Evolutionary conservation across 2,888 invertebrate species (phyloP), one percentile per base, ranked within the genome.

Genomic region (Xestia xanthographa): DNA sequence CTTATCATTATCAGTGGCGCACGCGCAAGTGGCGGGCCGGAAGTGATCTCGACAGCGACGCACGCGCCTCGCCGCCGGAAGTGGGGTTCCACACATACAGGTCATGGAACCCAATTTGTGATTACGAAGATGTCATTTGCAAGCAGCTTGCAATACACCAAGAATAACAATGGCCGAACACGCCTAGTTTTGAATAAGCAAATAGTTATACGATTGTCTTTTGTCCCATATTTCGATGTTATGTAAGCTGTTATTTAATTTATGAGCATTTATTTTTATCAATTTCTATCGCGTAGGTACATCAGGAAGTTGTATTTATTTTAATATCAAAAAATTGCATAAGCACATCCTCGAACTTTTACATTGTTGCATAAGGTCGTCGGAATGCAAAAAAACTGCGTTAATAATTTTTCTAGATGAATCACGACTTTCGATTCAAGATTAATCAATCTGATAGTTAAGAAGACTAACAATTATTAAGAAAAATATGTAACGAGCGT

Each of bases 31-130:
- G 84, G 71, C 80, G 80, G 75, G 71, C 71, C 93, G 95, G 95
- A 95, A 94, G 92, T 92, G 92, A 94, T 94, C 95, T 94, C 93
- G 92, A 87, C 92, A 84, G 66, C 77, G 85, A 82, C 88, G 90
- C 90, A 87, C 90, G 89, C 89, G 90, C 92, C 88, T 76, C 66
- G 20, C 67, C 76, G 58, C 90, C 92, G 95, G 95, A 95, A 94
- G 91, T 90, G 87, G 88, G 87, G 84, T 83, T 88, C 91, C 86
- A 87, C 84, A 84, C 89, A 85, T 82, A 85, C 91, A 89, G 95
- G 95, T 95, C 95, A 93, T 91, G 92, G 93, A 95, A 94, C 95
- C 91, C 92, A 90, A 90, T 90, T 88, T 86, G 87, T 87, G 87
- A 91, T 91, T 92, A 92, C 90, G 90, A 93, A 94, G 92, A 93